Evolutionary conservation across 1,140 invertebrate species (phyloP).

Genomic region (Polypedilum pembai): DNA sequence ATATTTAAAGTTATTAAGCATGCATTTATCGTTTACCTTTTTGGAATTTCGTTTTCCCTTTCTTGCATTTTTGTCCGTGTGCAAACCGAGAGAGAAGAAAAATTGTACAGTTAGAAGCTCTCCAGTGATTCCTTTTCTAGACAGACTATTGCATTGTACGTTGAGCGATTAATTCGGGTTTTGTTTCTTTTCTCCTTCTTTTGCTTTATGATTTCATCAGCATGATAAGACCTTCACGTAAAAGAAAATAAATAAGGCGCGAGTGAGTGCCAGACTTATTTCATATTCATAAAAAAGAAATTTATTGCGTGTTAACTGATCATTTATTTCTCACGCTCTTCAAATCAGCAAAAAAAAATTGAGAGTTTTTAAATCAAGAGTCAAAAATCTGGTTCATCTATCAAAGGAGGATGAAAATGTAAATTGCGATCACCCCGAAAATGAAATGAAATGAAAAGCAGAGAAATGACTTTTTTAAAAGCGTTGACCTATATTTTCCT

Average conservation of each 20-base stretch:
- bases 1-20: conserved; percentile 17
- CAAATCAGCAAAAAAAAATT: too few species aligned
- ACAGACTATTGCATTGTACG: background rate
- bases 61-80: background rate
- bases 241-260: too few species aligned
- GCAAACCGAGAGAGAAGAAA: background rate
- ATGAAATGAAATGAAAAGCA: conserved; percentile 22
- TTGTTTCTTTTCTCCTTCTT: too few species aligned
- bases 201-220: too few species aligned
- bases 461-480: conserved; percentile 21
- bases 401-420: background rate
- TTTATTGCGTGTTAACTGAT: background rate
- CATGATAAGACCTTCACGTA: background rate
- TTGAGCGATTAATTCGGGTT: too few species aligned
- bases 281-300: background rate
- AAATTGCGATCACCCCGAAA: conserved; percentile 22
- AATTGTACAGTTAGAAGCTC: conserved; percentile 15
- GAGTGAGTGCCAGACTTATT: background rate
- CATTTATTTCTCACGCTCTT: too few species aligned
- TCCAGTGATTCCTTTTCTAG: conserved; percentile 11
- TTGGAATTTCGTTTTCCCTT: conserved; percentile 27
- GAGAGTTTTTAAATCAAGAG: too few species aligned
- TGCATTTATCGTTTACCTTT: conserved; percentile 21
- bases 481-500: conserved; percentile 25
- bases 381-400: conserved; percentile 11